These are phyloP conservation scores for Masnerella sp. DNA, from an alignment of 2,888 invertebrate genomes.

Conservation along the genomic window DNA sequence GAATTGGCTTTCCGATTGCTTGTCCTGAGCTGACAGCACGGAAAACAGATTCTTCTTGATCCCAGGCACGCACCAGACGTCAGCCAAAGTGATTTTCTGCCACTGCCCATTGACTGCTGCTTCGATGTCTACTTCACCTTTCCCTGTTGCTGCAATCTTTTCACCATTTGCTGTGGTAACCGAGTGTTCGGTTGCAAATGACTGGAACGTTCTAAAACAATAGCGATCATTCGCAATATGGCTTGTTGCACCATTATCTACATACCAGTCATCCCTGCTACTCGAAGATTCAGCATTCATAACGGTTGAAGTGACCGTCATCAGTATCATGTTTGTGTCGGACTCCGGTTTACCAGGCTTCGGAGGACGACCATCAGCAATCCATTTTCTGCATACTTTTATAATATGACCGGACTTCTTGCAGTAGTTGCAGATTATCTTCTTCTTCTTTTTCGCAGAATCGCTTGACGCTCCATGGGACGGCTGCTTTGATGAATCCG, in stretches of 20 bases:
- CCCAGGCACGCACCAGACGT: conserved; percentile 66
- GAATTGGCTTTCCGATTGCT: conserved; percentile 53
- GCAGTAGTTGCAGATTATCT: conserved; percentile 29
- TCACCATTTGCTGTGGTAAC: conserved; percentile 63
- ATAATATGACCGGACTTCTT: conserved; percentile 18
- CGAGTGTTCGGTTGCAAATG: conserved; percentile 53
- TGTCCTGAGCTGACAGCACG: conserved; percentile 64
- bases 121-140: conserved; percentile 53
- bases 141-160: conserved; percentile 49
- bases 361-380: conserved; percentile 34
- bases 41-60: conserved; percentile 67
- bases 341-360: background rate
- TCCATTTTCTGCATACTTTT: conserved; percentile 39
- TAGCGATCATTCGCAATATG: conserved; percentile 64
- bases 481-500: conserved; percentile 15
- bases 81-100: conserved; percentile 49
- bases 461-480: background rate
- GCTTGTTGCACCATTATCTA: conserved; percentile 69
- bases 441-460: conserved; percentile 8
- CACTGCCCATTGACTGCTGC: conserved; percentile 47
- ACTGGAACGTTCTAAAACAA: conserved; percentile 54
- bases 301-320: conserved; percentile 5
- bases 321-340: conserved; percentile 8
- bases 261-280: conserved; percentile 63
- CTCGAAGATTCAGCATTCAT: background rate